Evolutionary conservation across 2,888 invertebrate species (phyloP), one percentile per base, ranked within the genome.

Genomic region (Himalopsyche kuldschensis): DNA sequence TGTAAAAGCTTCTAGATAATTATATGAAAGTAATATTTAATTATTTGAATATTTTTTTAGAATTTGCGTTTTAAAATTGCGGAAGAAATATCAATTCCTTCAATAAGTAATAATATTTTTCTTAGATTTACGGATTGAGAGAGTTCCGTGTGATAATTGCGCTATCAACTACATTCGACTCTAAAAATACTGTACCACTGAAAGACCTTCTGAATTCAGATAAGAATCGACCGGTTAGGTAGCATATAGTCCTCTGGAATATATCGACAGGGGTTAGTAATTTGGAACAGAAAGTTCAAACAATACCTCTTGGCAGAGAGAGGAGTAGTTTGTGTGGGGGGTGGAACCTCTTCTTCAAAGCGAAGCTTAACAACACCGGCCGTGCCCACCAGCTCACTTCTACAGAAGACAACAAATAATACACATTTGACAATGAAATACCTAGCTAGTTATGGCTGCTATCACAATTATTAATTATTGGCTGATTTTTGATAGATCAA

Each of bases 311-410:
- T 92, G 86, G 91, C 90, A 87, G 92, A 92, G 87, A 91, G 91
- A 83, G 92, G 92, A 88, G 92, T 92, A 88, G 91, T 91, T 87
- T 91, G 92, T 82, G 91, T 90, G 81, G 92, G 91, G 86, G 91
- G 91, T 0, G 91, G 91, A 84, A 90, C 90, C 88, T 91, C 92
- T 88, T 92, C 92, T 87, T 92, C 92, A 88, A 90, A 90, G 87
- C 89, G 91, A 87, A 93, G 90, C 91, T 93, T 93, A 89, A 93
- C 93, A 89, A 93, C 92, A 89, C 93, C 93, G 86, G 93, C 92
- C 86, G 92, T 92, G 87, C 93, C 93, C 88, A 92, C 91, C 90
- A 93, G 91, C 89, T 93, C 93, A 92, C 92, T 93, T 92, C 93
- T 92, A 91, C 46, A 82, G 75, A 81, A 15, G 31, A 77, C 82